Evolutionary conservation across 2,888 invertebrate genomes (phyloP).

Genomic region (Sinotaia quadrata): DNA sequence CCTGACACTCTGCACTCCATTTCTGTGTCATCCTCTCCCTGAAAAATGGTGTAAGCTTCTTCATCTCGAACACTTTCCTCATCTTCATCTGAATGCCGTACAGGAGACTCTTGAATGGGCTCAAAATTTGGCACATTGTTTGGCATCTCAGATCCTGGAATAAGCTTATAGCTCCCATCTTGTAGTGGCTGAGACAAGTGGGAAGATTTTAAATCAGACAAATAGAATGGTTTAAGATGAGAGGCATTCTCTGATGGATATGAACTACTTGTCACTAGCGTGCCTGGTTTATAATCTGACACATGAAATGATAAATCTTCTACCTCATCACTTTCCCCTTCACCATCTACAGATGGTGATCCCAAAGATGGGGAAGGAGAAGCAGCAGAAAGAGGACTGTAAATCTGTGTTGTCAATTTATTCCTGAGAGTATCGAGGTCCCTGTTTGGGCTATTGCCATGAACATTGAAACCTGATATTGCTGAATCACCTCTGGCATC

Average conservation of each 20-base stretch:
- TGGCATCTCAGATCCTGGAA: neutral
- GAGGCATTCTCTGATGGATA: neutral
- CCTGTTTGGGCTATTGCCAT: neutral
- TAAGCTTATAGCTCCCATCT: neutral
- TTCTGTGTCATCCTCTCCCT: neutral
- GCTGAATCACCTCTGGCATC: neutral
- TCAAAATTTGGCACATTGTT: too few relatives aligned
- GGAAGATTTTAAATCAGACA: neutral
- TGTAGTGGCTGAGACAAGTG: neutral
- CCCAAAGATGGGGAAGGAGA: constrained; percentile 26
- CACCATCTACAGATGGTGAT: constrained; percentile 11
- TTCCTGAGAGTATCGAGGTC: constrained; percentile 22
- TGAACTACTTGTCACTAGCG: too few relatives aligned
- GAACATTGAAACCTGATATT: neutral
- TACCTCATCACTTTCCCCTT: constrained; percentile 10
- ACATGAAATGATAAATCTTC: neutral
- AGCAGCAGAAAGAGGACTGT: constrained; percentile 23
- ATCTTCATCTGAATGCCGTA: constrained; percentile 13
- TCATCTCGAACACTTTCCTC: constrained; percentile 11
- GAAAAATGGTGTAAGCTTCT: constrained; percentile 8
- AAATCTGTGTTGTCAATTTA: constrained; percentile 8
- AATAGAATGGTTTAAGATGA: neutral
- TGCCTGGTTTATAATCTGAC: neutral
- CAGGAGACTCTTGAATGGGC: neutral
- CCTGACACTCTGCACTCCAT: constrained; percentile 21